Conservation (phyloP, 2,797 vertebrate genomes). For the Myiotriccus ornatus region DNA sequence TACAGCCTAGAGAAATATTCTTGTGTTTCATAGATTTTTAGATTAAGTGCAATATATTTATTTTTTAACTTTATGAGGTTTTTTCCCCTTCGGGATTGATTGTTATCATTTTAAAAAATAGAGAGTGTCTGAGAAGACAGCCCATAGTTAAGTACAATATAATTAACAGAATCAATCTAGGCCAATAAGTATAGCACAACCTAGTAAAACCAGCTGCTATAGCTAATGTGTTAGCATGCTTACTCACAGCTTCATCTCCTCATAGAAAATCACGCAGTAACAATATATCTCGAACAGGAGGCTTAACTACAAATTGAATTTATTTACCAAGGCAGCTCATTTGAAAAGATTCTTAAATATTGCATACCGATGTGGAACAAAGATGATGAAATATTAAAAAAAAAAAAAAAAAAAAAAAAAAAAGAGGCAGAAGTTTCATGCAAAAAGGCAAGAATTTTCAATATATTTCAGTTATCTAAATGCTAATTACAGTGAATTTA, state of each 20-base stretch:
- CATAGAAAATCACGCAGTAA: not conserved
- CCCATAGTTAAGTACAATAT: not conserved
- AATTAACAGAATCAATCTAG: not conserved
- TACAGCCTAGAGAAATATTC: not conserved
- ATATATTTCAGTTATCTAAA: not conserved
- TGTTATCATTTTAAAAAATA: not conserved
- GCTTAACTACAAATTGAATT: not conserved
- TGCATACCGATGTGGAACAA: not conserved
- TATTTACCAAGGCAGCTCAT: not conserved
- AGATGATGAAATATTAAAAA: not conserved
- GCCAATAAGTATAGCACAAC: not conserved
- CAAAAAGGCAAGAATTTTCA: not conserved
- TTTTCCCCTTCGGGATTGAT: not conserved
- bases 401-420: not conserved
- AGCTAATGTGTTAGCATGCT: not conserved
- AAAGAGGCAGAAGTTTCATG: not conserved
- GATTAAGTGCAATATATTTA: not conserved
- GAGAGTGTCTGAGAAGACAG: not conserved
- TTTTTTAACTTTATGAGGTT: not conserved
- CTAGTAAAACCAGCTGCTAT: not conserved
- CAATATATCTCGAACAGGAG: accelerated
- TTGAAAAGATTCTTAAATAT: not conserved
- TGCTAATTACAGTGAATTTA: not conserved
- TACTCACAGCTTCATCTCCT: not conserved
- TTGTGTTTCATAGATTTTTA: not conserved